Percentiles rank a stretch among this genome's conserved stretches.
Evolutionary conservation across 2,113 vertebrate genomes (phyloP).

Genomic region (western clawed frog (Xenopus tropicalis)): UCB_Xtro_10.0 CM004452.2:9112001-9112500

Average conservation of each 20-base stretch:
- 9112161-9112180: slow-evolving; percentile 38
- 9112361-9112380: neutral
- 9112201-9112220: slow-evolving; percentile 42
- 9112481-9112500: neutral
- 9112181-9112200: slow-evolving; percentile 37
- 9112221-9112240: neutral
- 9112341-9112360: slow-evolving; percentile 25
- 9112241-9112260: slow-evolving; percentile 4
- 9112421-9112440: neutral
- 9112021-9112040: too few relatives aligned
- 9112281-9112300: slow-evolving; percentile 35
- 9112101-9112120: slow-evolving; percentile 4
- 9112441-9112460: too few relatives aligned
- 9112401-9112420: neutral
- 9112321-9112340: slow-evolving; percentile 22
- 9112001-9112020: too few relatives aligned
- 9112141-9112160: slow-evolving; percentile 38
- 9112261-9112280: slow-evolving; percentile 35
- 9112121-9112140: slow-evolving; percentile 11
- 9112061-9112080: too few relatives aligned
- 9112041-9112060: too few relatives aligned
- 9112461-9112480: too few relatives aligned
- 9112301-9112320: slow-evolving; percentile 11
- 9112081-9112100: too few relatives aligned
- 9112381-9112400: neutral